phyloP scores from a whole-genome alignment of 2,797 vertebrate species.

The Distichodus sexfasciatus region DNA sequence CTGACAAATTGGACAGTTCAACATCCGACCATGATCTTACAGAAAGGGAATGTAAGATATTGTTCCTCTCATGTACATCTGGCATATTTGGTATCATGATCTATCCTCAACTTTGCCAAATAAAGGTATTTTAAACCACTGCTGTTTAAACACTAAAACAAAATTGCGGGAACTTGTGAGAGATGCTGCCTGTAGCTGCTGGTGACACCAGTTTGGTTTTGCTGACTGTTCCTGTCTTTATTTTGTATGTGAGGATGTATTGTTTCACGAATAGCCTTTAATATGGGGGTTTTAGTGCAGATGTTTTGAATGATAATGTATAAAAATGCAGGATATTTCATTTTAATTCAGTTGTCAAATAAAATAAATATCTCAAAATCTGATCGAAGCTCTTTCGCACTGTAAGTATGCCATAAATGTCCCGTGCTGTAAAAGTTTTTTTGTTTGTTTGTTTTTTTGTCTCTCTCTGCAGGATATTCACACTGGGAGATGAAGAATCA shows the following conservation, averaged over 20 bases:
- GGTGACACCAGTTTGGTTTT: not conserved
- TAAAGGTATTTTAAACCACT: not conserved
- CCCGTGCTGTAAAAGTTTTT: no score
- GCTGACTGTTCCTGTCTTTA: conserved; percentile 5
- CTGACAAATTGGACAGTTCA: not conserved
- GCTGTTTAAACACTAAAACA: conserved; percentile 1
- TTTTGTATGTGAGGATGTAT: conserved; percentile 7
- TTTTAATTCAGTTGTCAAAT: conserved; percentile 35
- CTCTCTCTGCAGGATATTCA: no score
- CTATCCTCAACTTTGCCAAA: not conserved
- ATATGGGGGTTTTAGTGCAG: not conserved
- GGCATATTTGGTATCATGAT: not conserved
- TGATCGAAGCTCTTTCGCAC: no score
- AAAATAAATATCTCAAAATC: conserved; percentile 40
- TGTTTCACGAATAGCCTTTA: not conserved
- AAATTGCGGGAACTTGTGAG: not conserved
- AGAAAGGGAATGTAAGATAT: conserved; percentile 6
- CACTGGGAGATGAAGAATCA: no score
- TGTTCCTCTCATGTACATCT: not conserved
- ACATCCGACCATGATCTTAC: not conserved
- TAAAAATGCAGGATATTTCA: not conserved
- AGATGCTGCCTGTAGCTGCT: conserved; percentile 1
- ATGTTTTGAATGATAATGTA: conserved; percentile 27
- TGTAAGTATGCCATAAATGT: no score
- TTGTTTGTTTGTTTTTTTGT: no score